These are phyloP conservation scores for Rhipidura dahli DNA, from an alignment of 2,113 vertebrate species.

Conservation along the genomic window DNA sequence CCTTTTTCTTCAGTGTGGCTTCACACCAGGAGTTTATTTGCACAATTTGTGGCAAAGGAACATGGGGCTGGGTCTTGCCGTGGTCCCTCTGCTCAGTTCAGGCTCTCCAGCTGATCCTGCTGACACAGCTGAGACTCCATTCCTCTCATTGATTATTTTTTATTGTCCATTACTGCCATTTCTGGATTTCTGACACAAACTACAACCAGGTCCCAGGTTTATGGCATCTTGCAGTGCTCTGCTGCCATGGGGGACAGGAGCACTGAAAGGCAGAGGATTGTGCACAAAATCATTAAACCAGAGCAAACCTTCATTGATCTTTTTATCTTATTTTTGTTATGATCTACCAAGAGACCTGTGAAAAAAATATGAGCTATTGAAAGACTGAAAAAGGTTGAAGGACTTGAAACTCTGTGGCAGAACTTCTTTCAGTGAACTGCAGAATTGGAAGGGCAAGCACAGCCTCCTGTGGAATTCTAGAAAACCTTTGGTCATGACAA, in stretches of 20 bases:
- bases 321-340: neutral
- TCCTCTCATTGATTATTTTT: neutral
- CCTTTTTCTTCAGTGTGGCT: neutral
- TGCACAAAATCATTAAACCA: neutral
- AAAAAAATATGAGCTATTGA: neutral
- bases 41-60: neutral
- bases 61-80: neutral
- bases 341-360: neutral
- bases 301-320: neutral
- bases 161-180: neutral
- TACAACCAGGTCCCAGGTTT: neutral
- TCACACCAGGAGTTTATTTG: neutral
- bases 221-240: neutral
- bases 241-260: neutral
- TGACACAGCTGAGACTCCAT: neutral
- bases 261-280: neutral
- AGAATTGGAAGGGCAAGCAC: neutral
- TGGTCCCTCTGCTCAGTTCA: neutral
- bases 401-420: neutral
- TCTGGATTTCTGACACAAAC: neutral
- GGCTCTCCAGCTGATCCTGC: neutral
- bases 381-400: neutral
- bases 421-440: neutral
- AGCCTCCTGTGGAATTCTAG: neutral
- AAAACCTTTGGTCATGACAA: neutral